Conservation (phyloP, 2,888 invertebrate genomes). For the Slavum lentiscoides region DNA sequence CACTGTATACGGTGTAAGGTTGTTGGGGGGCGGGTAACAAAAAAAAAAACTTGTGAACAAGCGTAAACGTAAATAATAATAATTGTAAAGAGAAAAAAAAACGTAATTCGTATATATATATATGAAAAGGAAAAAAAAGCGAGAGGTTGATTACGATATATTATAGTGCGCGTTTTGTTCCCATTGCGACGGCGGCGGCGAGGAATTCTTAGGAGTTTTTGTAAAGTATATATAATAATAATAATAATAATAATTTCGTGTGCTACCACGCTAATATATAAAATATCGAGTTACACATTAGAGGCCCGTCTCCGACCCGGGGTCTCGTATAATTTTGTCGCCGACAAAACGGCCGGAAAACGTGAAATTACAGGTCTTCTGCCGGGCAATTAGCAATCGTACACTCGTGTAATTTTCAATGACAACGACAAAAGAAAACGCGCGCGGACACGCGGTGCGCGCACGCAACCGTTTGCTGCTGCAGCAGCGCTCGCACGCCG, state of each 20-base stretch:
- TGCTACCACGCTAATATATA: slow-evolving; percentile 12
- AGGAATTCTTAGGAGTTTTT: slow-evolving; percentile 18
- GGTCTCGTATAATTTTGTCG: slow-evolving; percentile 40
- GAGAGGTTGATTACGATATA: slow-evolving; percentile 48
- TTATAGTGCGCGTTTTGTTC: slow-evolving; percentile 36
- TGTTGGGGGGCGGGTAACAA: too few relatives aligned
- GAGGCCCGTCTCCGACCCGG: slow-evolving; percentile 4
- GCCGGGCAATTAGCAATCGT: slow-evolving; percentile 41
- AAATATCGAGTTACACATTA: slow-evolving; percentile 25
- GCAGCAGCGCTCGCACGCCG: not conserved
- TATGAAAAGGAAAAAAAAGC: not conserved
- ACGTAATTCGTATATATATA: too few relatives aligned
- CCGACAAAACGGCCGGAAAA: slow-evolving; percentile 53
- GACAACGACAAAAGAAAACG: slow-evolving; percentile 45
- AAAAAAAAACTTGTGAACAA: slow-evolving; percentile 32
- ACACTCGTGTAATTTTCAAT: slow-evolving; percentile 37
- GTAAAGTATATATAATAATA: not conserved
- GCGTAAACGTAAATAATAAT: not conserved
- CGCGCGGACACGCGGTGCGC: not conserved
- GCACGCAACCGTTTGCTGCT: too few relatives aligned
- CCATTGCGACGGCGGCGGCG: slow-evolving; percentile 14
- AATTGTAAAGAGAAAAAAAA: not conserved
- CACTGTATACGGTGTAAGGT: too few relatives aligned
- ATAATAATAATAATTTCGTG: slow-evolving; percentile 5
- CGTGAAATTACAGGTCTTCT: slow-evolving; percentile 47